These are phyloP conservation scores for Muschampia plurimacula DNA, from an alignment of 2,888 invertebrate genomes.

Conservation along the genomic window DNA sequence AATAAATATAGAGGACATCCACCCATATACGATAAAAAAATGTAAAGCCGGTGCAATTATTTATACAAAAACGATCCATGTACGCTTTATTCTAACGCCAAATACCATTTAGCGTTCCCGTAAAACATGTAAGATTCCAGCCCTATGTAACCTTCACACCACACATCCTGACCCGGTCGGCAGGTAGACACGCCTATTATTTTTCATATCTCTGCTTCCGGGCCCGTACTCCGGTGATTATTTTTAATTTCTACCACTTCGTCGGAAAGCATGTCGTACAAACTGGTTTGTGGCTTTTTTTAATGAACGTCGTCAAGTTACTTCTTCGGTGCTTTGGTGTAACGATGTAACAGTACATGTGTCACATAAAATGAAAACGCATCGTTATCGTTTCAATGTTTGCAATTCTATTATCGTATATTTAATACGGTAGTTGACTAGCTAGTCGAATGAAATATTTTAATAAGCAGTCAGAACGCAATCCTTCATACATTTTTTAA, in stretches of 20 bases:
- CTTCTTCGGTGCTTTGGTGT: slow-evolving; percentile 62
- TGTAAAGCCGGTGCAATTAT: too few relatives aligned
- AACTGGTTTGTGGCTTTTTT: slow-evolving; percentile 66
- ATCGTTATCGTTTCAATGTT: slow-evolving; percentile 48
- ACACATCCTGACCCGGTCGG: slow-evolving; percentile 58
- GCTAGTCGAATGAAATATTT: too few relatives aligned
- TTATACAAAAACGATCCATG: not conserved
- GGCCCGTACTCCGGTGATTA: slow-evolving; percentile 65
- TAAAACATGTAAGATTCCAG: slow-evolving; percentile 57
- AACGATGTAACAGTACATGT: slow-evolving; percentile 50
- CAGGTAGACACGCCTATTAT: slow-evolving; percentile 66
- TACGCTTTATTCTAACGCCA: not conserved
- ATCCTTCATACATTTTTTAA: too few relatives aligned
- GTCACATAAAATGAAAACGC: slow-evolving; percentile 48
- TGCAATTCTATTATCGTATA: slow-evolving; percentile 10
- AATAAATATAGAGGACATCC: too few relatives aligned
- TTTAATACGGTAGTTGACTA: too few relatives aligned
- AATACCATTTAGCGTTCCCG: slow-evolving; percentile 9
- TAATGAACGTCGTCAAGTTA: slow-evolving; percentile 64
- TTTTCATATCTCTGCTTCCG: slow-evolving; percentile 75
- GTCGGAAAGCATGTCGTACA: slow-evolving; percentile 68
- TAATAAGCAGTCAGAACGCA: too few relatives aligned
- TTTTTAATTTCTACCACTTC: slow-evolving; percentile 75
- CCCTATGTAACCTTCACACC: slow-evolving; percentile 59
- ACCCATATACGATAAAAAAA: too few relatives aligned